Evolutionary conservation across 2,113 vertebrate species (phyloP).

Genomic region (Pao palembangensis): DNA sequence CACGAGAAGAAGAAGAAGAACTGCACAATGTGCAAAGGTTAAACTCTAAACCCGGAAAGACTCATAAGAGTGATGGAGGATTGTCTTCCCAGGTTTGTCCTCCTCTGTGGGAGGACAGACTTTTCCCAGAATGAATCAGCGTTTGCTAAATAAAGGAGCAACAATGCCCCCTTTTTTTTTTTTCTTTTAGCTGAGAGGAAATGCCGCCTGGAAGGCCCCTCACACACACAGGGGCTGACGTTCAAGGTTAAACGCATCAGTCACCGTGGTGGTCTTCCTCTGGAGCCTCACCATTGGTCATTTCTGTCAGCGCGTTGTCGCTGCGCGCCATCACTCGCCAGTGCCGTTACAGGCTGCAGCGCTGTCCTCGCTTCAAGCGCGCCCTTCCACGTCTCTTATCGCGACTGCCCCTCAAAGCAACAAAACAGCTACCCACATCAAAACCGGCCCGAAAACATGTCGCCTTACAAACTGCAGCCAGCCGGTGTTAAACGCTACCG

Average conservation of each 20-base stretch:
- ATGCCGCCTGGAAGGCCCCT: constrained; percentile 3
- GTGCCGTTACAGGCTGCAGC: constrained; percentile 35
- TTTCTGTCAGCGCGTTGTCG: constrained; percentile 47
- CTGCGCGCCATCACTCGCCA: constrained; percentile 41
- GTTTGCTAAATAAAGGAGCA: constrained; percentile 11
- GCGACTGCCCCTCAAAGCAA: neutral
- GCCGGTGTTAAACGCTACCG: neutral
- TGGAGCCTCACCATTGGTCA: constrained; percentile 21
- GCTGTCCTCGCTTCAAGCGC: constrained; percentile 41
- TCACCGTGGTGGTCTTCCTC: constrained; percentile 31
- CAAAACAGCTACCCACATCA: neutral
- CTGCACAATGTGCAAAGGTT: neutral
- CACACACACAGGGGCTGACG: constrained; percentile 7
- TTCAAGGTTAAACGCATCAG: constrained; percentile 28
- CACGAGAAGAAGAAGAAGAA: constrained; percentile 35
- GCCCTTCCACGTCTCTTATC: neutral
- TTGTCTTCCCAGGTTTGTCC: constrained; percentile 31
- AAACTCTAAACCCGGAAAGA: constrained; percentile 17
- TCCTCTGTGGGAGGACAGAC: constrained; percentile 14
- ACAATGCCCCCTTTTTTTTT: constrained; percentile 20
- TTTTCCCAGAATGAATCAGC: constrained; percentile 2
- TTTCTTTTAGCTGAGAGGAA: constrained; percentile 26
- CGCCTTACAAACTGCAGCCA: constrained; percentile 2
- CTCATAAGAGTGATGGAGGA: constrained; percentile 17
- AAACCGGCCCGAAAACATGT: neutral